Percentiles rank a stretch among this genome's conserved stretches.
phyloP scores from a whole-genome alignment of 2,888 invertebrate genomes.

The Diarsia dahlii region DNA sequence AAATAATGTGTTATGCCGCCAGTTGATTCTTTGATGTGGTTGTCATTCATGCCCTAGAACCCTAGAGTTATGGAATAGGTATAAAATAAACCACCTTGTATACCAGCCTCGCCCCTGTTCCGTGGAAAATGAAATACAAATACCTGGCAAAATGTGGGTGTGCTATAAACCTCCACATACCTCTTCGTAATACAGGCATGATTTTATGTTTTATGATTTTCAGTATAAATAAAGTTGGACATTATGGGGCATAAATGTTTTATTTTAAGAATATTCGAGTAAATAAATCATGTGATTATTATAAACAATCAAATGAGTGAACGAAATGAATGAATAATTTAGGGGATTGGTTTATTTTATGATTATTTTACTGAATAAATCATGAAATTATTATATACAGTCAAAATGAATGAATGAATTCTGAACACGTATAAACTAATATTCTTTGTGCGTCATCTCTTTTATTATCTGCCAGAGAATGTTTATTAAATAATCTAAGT shows the following conservation, averaged over 20 bases:
- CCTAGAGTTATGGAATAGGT: too few relatives aligned
- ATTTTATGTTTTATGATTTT: not conserved
- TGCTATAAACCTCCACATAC: not conserved
- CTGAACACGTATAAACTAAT: slow-evolving; percentile 26
- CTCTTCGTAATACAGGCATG: not conserved
- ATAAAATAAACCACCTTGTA: too few relatives aligned
- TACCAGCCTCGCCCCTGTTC: not conserved
- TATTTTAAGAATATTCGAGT: slow-evolving; percentile 24
- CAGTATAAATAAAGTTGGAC: slow-evolving; percentile 26
- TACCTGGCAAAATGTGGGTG: not conserved
- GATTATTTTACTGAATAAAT: slow-evolving; percentile 37
- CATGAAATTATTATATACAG: slow-evolving; percentile 46
- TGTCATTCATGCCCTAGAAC: too few relatives aligned
- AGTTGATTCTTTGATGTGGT: too few relatives aligned
- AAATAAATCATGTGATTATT: slow-evolving; percentile 46
- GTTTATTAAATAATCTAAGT: slow-evolving; percentile 37
- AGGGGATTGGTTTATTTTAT: slow-evolving; percentile 17
- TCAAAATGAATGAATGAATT: slow-evolving; percentile 41
- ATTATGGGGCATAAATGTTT: slow-evolving; percentile 15
- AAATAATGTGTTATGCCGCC: too few relatives aligned
- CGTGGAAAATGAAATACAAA: not conserved
- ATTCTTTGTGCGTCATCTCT: slow-evolving; percentile 37
- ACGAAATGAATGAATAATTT: slow-evolving; percentile 31
- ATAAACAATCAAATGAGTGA: slow-evolving; percentile 42
- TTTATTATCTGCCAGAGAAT: slow-evolving; percentile 25